Percentiles rank a stretch among this genome's conserved stretches.
These are phyloP conservation scores for Zaprionus inermis DNA, from an alignment of 1,140 invertebrate species.

Conservation along the genomic window DNA sequence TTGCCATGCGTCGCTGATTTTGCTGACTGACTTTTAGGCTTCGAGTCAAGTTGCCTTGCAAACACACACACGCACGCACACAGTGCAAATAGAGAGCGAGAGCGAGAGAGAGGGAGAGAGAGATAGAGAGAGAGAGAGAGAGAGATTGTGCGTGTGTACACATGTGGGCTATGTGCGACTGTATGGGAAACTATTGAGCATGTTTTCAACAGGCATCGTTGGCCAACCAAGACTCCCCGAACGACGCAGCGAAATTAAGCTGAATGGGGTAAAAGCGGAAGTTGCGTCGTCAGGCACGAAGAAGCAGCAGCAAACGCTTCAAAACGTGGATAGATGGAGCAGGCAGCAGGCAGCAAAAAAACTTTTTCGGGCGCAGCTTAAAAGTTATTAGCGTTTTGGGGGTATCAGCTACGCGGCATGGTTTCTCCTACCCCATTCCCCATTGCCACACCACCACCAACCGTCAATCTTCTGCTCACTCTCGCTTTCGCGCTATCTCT, in stretches of 20 bases:
- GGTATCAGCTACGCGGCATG: constrained; percentile 36
- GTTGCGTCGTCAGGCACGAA: constrained; percentile 71
- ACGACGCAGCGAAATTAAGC: constrained; percentile 56
- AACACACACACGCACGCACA: constrained; percentile 42
- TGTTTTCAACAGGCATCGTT: constrained; percentile 43
- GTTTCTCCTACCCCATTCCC: constrained; percentile 9
- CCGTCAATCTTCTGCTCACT: background rate
- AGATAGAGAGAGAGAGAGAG: too few species aligned
- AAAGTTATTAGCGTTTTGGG: constrained; percentile 79
- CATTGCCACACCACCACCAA: too few species aligned
- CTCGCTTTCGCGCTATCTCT: background rate
- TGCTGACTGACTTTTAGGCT: constrained; percentile 76
- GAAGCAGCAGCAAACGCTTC: constrained; percentile 19
- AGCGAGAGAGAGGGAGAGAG: too few species aligned
- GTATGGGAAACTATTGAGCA: constrained; percentile 48
- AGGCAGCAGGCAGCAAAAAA: constrained; percentile 47
- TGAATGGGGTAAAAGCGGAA: constrained; percentile 74
- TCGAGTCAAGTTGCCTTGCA: constrained; percentile 59
- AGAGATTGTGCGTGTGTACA: constrained; percentile 9
- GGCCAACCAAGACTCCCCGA: constrained; percentile 40
- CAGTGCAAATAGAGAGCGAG: background rate
- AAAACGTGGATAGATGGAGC: constrained; percentile 30
- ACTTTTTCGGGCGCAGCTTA: constrained; percentile 68
- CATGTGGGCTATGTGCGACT: constrained; percentile 30
- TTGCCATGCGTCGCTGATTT: constrained; percentile 74